Evolutionary conservation across 2,797 vertebrate species (phyloP), one percentile per base, ranked within the genome.

Genomic region (Mionectes olivaceus): DNA sequence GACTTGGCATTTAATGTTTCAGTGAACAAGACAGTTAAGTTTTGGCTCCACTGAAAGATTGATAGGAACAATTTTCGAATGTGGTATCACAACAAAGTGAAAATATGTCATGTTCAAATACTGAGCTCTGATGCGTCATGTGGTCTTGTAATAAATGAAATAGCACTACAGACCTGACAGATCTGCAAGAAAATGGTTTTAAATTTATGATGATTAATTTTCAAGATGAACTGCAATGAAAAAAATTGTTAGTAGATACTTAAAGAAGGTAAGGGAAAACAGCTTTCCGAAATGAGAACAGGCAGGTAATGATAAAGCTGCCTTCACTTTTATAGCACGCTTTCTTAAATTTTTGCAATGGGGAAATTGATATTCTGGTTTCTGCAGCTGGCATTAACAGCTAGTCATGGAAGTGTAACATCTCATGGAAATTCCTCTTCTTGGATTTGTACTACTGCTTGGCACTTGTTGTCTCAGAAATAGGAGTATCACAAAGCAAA

Each of bases 31-130:
- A 96, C 96, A 95, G 93, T 97, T 96, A 95, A 92, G 91, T 96
- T 97, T 96, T 97, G 96, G 92, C 93, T 97, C 89, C 92, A 80
- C 71, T 52, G 73, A 94, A 96, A 98, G 98, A 98, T 97, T 96
- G 97, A 98, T 98, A 97, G 97, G 95, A 96, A 96, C 81, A 97
- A 97, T 98, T 98, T 98, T 96, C 94, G 13, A 96, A 97, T 94
- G 94, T 95, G 96, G 92, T 97, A 97, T 98, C 97, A 97, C 97
- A 98, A 97, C 96, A 96, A 92, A 98, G 94, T 93, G 93, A 97
- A 97, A 97, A 98, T 97, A 97, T 97, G 97, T 97, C 98, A 97
- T 84, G 93, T 97, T 98, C 97, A 97, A 97, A 97, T 97, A 93
- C 93, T 96, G 96, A 95, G 88, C 97, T 96, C 82, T 95, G 92